Conservation (phyloP, 2,113 vertebrate species). For the Dissostichus mawsoni region DNA sequence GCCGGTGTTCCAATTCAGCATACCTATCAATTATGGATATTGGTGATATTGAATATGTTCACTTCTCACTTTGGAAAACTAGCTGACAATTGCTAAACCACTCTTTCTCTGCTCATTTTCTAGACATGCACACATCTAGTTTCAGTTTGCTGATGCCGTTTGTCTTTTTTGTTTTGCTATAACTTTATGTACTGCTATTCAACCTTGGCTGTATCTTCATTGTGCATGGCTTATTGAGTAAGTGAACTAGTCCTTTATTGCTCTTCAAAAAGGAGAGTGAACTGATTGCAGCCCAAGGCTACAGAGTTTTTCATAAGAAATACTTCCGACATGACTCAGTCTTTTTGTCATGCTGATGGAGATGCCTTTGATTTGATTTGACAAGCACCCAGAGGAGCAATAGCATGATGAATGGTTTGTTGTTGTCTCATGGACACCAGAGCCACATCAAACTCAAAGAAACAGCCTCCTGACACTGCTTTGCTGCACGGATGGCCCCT, state of each 20-base stretch:
- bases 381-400: constrained; percentile 14
- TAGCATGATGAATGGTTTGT: constrained; percentile 1
- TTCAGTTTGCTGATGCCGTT: background rate
- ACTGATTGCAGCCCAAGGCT: constrained; percentile 32
- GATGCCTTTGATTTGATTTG: constrained; percentile 40
- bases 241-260: constrained; percentile 5
- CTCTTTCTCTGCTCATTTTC: background rate
- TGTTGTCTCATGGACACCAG: constrained; percentile 4
- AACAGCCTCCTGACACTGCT: background rate
- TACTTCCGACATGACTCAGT: constrained; percentile 47
- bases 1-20: constrained; percentile 2
- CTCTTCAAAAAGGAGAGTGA: constrained; percentile 16
- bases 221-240: constrained; percentile 1
- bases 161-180: background rate
- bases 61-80: background rate
- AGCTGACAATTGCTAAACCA: background rate
- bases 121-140: background rate
- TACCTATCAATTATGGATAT: background rate
- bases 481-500: background rate
- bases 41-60: background rate
- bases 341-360: constrained; percentile 13
- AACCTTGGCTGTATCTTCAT: constrained; percentile 17
- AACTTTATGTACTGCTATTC: background rate
- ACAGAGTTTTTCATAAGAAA: constrained; percentile 17
- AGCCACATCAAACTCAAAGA: background rate